Conservation (phyloP, 2,113 vertebrate species). For the Mus spicilegus region DNA sequence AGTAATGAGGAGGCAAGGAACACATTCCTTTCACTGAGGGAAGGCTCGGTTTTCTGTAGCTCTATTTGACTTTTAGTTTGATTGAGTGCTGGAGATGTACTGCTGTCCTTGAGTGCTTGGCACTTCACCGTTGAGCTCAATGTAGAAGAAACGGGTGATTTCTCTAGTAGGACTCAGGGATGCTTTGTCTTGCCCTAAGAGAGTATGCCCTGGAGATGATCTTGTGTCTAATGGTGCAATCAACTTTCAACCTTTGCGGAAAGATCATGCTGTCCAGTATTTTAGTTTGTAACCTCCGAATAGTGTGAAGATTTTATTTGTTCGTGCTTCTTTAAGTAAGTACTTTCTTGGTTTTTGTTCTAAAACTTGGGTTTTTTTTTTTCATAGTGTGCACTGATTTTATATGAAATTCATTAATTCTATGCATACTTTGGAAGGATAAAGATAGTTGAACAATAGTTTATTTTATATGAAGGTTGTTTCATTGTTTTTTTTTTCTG, state of each 20-base stretch:
- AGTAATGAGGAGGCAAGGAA: not conserved
- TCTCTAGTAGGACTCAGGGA: not conserved
- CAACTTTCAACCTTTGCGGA: conserved; percentile 1
- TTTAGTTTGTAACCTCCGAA: not conserved
- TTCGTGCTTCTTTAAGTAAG: conserved; percentile 64
- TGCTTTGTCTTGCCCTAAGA: conserved; percentile 41
- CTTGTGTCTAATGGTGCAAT: not conserved
- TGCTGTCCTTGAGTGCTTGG: not conserved
- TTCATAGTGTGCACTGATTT: not conserved
- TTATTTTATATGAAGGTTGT: not conserved
- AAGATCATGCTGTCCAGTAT: not conserved
- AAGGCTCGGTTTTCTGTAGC: conserved; percentile 36
- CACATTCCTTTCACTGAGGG: not conserved
- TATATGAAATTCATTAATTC: not conserved
- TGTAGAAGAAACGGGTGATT: not conserved
- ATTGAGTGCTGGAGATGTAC: conserved; percentile 9
- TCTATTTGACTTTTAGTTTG: conserved; percentile 60
- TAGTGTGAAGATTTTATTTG: conserved; percentile 60
- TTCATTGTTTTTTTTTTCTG: not conserved
- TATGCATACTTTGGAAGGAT: not conserved
- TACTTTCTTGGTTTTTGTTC: conserved; percentile 30
- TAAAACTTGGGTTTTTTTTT: not conserved
- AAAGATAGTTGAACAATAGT: not conserved
- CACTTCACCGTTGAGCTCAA: conserved; percentile 5
- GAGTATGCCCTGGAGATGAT: not conserved